Percentiles rank a stretch among this genome's conserved stretches.
Evolutionary conservation across 64 coral and sea anemone genomes (phyloP).

Genomic region (Montipora cactus): DNA sequence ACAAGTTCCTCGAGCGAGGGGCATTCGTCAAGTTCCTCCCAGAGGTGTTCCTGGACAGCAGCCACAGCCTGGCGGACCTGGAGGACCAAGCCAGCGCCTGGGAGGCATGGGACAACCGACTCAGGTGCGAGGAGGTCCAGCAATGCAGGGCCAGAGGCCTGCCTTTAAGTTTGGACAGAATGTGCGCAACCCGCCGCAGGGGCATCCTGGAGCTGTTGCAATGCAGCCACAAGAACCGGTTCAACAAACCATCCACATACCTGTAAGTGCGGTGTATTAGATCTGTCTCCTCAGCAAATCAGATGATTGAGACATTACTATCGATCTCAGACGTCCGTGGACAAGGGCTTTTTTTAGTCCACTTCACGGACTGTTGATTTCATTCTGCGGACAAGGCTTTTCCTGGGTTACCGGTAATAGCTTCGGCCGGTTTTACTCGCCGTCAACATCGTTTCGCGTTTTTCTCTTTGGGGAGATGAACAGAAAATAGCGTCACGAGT

Average conservation of each 20-base stretch:
- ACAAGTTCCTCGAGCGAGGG: conserved; percentile 83
- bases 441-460: no score
- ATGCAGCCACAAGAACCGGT: conserved; percentile 67
- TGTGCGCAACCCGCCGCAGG: conserved; percentile 78
- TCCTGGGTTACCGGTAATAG: no score
- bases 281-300: no score
- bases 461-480: no score
- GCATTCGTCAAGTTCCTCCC: conserved; percentile 84
- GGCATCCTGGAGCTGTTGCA: conserved; percentile 46
- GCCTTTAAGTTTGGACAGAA: conserved; percentile 82
- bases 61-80: conserved; percentile 34
- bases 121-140: conserved; percentile 59
- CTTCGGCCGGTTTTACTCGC: no score
- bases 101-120: conserved; percentile 56
- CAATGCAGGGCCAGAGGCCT: conserved; percentile 33
- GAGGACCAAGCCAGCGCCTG: conserved; percentile 52
- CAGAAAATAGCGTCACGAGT: no score
- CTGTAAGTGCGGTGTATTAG: conserved; percentile 27
- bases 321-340: no score
- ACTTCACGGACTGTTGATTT: no score
- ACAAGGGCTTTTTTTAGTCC: no score
- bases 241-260: conserved; percentile 57
- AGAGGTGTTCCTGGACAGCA: conserved; percentile 75
- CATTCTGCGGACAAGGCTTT: no score
- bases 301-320: no score